phyloP scores from a whole-genome alignment of 1,140 invertebrate species.

The Lucilia cuprina region DNA sequence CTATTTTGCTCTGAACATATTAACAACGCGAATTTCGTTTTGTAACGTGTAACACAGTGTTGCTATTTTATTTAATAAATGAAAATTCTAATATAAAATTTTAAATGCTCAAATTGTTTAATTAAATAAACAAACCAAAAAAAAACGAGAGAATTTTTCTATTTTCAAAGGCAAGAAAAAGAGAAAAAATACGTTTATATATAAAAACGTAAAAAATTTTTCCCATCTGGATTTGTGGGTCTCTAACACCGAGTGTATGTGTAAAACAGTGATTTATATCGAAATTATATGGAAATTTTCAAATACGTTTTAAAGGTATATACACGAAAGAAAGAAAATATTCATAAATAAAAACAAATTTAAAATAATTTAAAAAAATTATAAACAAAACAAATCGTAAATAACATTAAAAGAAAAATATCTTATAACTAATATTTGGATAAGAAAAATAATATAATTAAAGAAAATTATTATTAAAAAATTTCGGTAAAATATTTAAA shows the following conservation, averaged over 20 bases:
- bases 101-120: background rate
- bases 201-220: background rate
- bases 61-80: background rate
- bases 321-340: background rate
- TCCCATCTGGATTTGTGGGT: too few species aligned
- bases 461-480: too few species aligned
- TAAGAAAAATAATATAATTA: too few species aligned
- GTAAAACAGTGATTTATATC: background rate
- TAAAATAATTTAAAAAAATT: too few species aligned
- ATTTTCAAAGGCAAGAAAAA: background rate
- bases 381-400: too few species aligned
- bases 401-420: too few species aligned
- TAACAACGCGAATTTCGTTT: conserved; percentile 14
- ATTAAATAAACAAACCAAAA: background rate
- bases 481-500: too few species aligned
- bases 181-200: background rate
- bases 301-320: background rate
- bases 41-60: background rate
- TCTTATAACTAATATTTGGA: too few species aligned
- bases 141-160: background rate
- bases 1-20: background rate
- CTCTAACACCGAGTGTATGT: background rate
- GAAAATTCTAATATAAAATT: background rate
- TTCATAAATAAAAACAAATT: background rate
- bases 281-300: background rate